These are phyloP conservation scores for Spodoptera litura DNA, from an alignment of 1,140 invertebrate genomes.

Conservation along the genomic window DNA sequence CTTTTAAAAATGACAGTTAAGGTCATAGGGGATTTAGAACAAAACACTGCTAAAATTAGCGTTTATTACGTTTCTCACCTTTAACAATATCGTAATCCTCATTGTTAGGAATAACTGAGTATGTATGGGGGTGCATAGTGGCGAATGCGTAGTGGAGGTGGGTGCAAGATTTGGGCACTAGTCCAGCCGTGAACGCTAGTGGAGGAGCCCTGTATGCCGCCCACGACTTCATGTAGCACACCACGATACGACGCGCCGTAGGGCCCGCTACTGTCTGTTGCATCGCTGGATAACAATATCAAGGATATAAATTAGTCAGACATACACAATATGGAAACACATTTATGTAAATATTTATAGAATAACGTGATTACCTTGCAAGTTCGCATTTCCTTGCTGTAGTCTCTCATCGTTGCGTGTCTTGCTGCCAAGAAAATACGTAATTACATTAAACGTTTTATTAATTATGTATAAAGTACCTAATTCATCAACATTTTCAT, in stretches of 20 bases:
- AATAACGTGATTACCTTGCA: conserved; percentile 67
- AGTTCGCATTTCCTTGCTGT: conserved; percentile 77
- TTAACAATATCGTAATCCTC: conserved; percentile 87
- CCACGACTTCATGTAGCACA: conserved; percentile 90
- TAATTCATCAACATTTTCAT: too few relatives aligned
- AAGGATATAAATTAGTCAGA: neutral
- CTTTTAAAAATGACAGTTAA: neutral
- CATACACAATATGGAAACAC: neutral
- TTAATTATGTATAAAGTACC: too few relatives aligned
- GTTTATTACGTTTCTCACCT: conserved; percentile 69
- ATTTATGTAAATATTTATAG: conserved; percentile 7
- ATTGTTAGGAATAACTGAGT: conserved; percentile 87
- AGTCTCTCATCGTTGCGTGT: conserved; percentile 72
- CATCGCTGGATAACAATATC: conserved; percentile 63
- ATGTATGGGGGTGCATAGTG: conserved; percentile 88
- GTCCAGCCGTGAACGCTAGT: conserved; percentile 88
- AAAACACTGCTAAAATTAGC: too few relatives aligned
- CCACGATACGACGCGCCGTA: conserved; percentile 75
- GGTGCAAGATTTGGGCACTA: conserved; percentile 92
- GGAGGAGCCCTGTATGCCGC: conserved; percentile 89
- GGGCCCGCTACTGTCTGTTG: conserved; percentile 69
- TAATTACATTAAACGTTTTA: neutral
- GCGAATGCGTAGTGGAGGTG: conserved; percentile 94
- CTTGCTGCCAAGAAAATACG: conserved; percentile 54
- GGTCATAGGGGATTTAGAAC: too few relatives aligned